Evolutionary conservation across 2,888 invertebrate species (phyloP).

Genomic region (Pseudococcus viburni): DNA sequence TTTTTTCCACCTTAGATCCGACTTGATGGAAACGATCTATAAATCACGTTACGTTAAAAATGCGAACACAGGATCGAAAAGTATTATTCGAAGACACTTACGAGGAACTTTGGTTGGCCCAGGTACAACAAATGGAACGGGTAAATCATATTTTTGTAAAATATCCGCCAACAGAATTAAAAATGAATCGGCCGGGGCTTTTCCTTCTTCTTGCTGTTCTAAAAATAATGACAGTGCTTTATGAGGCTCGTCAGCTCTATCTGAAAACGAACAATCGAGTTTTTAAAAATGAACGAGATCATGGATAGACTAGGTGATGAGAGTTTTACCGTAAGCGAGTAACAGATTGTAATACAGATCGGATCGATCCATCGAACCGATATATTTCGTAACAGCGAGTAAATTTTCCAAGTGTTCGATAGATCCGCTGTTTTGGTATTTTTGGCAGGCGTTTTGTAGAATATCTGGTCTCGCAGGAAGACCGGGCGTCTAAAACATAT

Average conservation of each 20-base stretch:
- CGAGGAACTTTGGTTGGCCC: neutral
- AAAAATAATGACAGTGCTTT: constrained; percentile 87
- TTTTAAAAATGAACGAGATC: neutral
- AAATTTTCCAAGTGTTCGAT: constrained; percentile 82
- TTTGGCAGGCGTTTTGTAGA: constrained; percentile 78
- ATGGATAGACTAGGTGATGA: neutral
- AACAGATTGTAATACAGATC: constrained; percentile 84
- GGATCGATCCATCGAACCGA: constrained; percentile 82
- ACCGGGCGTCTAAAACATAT: constrained; percentile 78
- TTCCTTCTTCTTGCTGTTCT: constrained; percentile 86
- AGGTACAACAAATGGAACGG: constrained; percentile 83
- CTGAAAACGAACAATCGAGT: constrained; percentile 69
- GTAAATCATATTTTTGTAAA: constrained; percentile 76
- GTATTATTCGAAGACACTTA: neutral
- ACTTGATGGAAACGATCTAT: constrained; percentile 1
- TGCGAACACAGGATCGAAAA: neutral
- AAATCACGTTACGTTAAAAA: neutral
- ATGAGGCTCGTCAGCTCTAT: constrained; percentile 79
- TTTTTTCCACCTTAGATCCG: neutral
- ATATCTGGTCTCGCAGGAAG: constrained; percentile 79
- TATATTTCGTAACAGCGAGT: constrained; percentile 83
- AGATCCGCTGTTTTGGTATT: constrained; percentile 76
- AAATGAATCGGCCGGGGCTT: constrained; percentile 81
- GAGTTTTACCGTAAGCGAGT: constrained; percentile 76
- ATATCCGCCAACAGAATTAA: constrained; percentile 78